Base-by-base conservation (phyloP, 2,797 vertebrate genomes). In the Chrysolophus pictus region DNA sequence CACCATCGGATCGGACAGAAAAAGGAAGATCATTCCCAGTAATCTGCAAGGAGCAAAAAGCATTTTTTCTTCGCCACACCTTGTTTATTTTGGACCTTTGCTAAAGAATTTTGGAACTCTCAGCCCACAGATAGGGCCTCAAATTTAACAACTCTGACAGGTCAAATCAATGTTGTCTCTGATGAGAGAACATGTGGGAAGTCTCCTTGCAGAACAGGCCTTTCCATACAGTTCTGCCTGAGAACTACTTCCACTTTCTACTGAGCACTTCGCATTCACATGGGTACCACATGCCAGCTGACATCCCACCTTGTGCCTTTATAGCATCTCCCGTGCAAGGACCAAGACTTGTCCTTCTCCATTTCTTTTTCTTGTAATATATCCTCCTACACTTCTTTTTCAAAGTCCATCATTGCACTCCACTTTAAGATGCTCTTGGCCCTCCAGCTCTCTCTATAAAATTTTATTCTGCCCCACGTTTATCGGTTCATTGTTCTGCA, bases 81-180 rank as follows among this genome's bases (percentile, higher is more conserved):
- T 13, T 58, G 76, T 90, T 94, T 82, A 39, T 86, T 90, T 84
- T 89, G 74, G 87, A 86, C 26, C n/a, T 90, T 70, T 81, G 70
- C 82, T 93, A n/a, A 84, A 83, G 74, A 44, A 31, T 18, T n/a
- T 76, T 75, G 69, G 60, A 88, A 65, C 44, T 75, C 70, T 73
- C 63, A 62, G 56, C 53, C 28, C 55, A 59, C 64, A 84, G 70
- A 68, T 33, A 53, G 42, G 35, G 76, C 33, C 67, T 93, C 82
- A 94, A 80, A 67, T 86, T 15, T 51, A 85, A 80, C 6, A 1
- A 37, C 51, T 78, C 77, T 92, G 91, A 86, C 67, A 73, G 70
- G 73, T 64, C 88, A 80, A 75, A 72, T 84, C 84, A 59, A 35
- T 31, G 63, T 22, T 37, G 46, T 31, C 60, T 39, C 64, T 79